Percentiles rank a stretch among this genome's conserved stretches.
phyloP scores from a whole-genome alignment of 2,113 vertebrate genomes.

The Rallus limicola region DNA sequence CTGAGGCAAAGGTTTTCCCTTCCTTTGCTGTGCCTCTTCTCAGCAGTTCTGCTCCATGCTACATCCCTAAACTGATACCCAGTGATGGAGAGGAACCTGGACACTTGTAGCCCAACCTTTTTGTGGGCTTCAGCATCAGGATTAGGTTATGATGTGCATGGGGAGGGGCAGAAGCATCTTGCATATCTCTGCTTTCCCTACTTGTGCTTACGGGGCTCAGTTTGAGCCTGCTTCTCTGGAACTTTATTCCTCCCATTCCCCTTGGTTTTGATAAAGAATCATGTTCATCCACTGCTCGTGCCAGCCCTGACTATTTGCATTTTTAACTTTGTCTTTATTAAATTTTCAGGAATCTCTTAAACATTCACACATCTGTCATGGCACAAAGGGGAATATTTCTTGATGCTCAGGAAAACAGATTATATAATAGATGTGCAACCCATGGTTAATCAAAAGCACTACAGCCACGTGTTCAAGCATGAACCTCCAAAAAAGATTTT shows the following conservation, averaged over 20 bases:
- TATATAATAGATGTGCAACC: background rate
- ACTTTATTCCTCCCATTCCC: background rate
- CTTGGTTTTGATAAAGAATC: background rate
- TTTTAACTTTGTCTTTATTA: slow-evolving; percentile 44
- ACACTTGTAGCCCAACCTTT: background rate
- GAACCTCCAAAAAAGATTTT: background rate
- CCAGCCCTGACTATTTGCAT: background rate
- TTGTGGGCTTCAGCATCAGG: background rate
- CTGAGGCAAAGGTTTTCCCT: background rate
- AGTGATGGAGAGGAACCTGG: background rate
- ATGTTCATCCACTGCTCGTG: background rate
- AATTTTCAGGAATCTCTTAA: slow-evolving; percentile 44
- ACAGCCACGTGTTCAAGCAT: background rate
- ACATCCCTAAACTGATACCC: background rate
- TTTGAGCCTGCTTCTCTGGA: background rate
- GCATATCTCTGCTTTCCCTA: background rate
- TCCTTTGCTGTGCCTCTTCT: background rate
- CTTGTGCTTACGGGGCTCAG: background rate
- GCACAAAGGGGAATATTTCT: background rate
- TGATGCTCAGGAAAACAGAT: background rate
- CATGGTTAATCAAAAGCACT: background rate
- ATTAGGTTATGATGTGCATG: background rate
- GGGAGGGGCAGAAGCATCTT: background rate
- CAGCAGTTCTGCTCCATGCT: background rate
- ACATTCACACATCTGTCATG: slow-evolving; percentile 19